A percentile compares a stretch with the other conserved stretches of the same genome.
These are phyloP conservation scores for Stramonita haemastoma DNA, from an alignment of 2,888 invertebrate genomes.

Conservation along the genomic window DNA sequence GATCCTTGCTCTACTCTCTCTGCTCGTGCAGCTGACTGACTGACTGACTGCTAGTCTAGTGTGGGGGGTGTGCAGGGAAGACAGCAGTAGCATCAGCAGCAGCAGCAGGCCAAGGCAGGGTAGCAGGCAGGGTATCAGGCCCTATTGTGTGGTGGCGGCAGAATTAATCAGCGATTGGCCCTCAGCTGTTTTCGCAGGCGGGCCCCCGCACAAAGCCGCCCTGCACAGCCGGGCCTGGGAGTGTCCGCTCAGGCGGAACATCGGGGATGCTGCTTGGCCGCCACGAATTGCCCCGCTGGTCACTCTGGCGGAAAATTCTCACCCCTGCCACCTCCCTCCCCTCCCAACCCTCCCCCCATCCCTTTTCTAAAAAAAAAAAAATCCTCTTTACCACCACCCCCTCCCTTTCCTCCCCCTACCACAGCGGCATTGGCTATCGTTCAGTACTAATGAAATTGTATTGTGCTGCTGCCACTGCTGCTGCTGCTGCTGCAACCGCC, in stretches of 20 bases:
- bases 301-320: conserved; percentile 43
- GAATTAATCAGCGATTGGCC: conserved; percentile 44
- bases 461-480: conserved; percentile 25
- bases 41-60: too few relatives aligned
- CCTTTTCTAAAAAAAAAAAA: too few relatives aligned
- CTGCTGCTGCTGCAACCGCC: neutral
- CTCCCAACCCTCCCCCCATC: neutral
- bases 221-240: conserved; percentile 30
- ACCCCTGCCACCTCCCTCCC: neutral
- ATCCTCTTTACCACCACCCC: neutral
- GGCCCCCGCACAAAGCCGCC: conserved; percentile 29
- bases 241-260: conserved; percentile 39
- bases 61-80: too few relatives aligned
- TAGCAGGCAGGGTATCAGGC: neutral
- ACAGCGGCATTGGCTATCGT: neutral
- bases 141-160: conserved; percentile 30
- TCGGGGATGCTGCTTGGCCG: conserved; percentile 31
- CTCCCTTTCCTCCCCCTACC: neutral
- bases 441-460: conserved; percentile 41
- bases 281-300: conserved; percentile 44
- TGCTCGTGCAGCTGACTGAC: too few relatives aligned
- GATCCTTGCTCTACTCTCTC: too few relatives aligned
- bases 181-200: conserved; percentile 42
- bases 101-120: neutral
- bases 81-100: too few relatives aligned